Percentiles rank a stretch among this genome's conserved stretches.
Evolutionary conservation across 2,888 invertebrate genomes (phyloP).

Genomic region (Cephus rjabovi): DNA sequence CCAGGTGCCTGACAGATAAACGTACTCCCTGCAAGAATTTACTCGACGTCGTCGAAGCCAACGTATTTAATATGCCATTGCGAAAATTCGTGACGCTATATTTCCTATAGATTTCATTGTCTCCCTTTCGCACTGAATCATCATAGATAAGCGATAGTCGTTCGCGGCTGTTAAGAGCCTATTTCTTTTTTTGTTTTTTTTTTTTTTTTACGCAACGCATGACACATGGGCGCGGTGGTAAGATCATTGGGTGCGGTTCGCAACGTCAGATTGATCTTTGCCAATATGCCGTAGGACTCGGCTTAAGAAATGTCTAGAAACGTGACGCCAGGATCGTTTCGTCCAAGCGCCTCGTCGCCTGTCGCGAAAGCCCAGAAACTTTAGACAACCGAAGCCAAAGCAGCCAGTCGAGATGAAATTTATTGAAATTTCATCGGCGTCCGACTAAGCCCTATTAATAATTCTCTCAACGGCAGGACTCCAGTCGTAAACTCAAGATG

Average conservation of each 20-base stretch:
- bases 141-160: conserved; percentile 8
- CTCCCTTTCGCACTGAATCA: background rate
- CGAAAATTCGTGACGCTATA: background rate
- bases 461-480: background rate
- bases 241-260: conserved; percentile 24
- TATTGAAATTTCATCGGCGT: background rate
- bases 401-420: background rate
- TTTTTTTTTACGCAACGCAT: conserved; percentile 11
- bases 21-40: background rate
- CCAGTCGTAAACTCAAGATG: background rate
- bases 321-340: background rate
- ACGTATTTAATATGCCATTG: background rate
- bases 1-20: background rate
- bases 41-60: background rate
- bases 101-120: background rate
- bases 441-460: background rate
- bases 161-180: conserved; percentile 25
- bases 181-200: conserved; percentile 10
- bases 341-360: background rate
- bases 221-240: conserved; percentile 24
- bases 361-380: background rate
- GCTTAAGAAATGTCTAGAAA: background rate
- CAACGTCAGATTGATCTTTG: conserved; percentile 24
- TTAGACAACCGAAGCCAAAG: background rate
- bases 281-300: background rate